Evolutionary conservation across 35 echinoderm and acorn worm species (phyloP).

Genomic region (Stichopus chloronotus): DNA sequence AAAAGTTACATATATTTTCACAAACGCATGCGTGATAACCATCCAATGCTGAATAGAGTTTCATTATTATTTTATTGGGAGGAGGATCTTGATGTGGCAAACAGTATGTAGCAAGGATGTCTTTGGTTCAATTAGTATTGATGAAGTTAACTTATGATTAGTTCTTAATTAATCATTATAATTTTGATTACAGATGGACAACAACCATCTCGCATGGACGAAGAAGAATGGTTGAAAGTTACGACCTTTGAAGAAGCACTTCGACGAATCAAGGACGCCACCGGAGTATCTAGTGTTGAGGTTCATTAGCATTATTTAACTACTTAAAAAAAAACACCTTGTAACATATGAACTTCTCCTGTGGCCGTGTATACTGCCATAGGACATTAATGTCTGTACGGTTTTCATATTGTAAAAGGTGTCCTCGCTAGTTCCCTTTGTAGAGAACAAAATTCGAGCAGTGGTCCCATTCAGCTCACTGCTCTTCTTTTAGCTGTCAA

Average conservation of each 20-base stretch:
- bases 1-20: not conserved
- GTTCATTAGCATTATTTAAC: constrained; percentile 31
- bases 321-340: not conserved
- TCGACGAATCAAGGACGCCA: constrained; percentile 87
- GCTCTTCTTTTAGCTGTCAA: too few species aligned
- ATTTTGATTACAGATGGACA: not conserved
- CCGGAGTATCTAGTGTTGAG: constrained; percentile 80
- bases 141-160: not conserved
- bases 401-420: too few species aligned
- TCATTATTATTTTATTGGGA: too few species aligned
- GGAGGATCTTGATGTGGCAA: too few species aligned
- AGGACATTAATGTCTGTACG: too few species aligned
- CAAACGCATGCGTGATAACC: not conserved
- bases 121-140: not conserved
- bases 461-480: too few species aligned
- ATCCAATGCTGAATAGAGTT: too few species aligned
- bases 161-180: not conserved
- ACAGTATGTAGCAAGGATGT: not conserved
- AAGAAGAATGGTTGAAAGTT: constrained; percentile 84
- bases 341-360: not conserved
- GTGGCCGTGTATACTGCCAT: too few species aligned
- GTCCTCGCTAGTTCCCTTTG: too few species aligned
- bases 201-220: constrained; percentile 78
- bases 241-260: constrained; percentile 91
- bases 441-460: too few species aligned